Percentiles rank a stretch among this genome's conserved stretches.
phyloP scores from a whole-genome alignment of 1,140 invertebrate species.

The Drosophila insularis region DNA sequence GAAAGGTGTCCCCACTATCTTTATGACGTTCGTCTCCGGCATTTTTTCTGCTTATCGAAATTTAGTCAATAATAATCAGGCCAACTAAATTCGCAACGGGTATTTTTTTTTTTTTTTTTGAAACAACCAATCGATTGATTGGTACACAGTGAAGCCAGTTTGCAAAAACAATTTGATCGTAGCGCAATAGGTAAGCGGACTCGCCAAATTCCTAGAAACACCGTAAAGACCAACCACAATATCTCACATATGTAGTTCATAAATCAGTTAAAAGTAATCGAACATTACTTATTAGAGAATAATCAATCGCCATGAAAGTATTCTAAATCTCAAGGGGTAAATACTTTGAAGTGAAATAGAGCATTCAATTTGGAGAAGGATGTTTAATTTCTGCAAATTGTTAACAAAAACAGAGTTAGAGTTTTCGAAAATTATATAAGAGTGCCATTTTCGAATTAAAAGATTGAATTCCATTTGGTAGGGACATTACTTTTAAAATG shows the following conservation, averaged over 20 bases:
- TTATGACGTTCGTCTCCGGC: constrained; percentile 40
- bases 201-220: constrained; percentile 23
- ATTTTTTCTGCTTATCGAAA: constrained; percentile 12
- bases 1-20: constrained; percentile 39
- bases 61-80: constrained; percentile 29
- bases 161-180: constrained; percentile 45
- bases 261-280: constrained; percentile 1
- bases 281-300: background rate
- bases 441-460: too few species aligned
- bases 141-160: constrained; percentile 38
- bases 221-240: constrained; percentile 1
- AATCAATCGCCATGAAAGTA: background rate
- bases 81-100: constrained; percentile 34
- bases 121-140: constrained; percentile 32
- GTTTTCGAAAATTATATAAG: too few species aligned
- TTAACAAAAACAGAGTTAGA: too few species aligned
- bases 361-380: too few species aligned
- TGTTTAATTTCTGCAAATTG: too few species aligned
- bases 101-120: background rate
- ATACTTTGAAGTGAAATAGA: background rate
- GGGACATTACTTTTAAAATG: too few species aligned
- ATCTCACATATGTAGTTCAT: constrained; percentile 4
- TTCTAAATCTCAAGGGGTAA: background rate
- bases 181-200: constrained; percentile 56
- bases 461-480: too few species aligned